These are phyloP conservation scores for Megathymus violae DNA, from an alignment of 1,140 invertebrate genomes.

Conservation along the genomic window DNA sequence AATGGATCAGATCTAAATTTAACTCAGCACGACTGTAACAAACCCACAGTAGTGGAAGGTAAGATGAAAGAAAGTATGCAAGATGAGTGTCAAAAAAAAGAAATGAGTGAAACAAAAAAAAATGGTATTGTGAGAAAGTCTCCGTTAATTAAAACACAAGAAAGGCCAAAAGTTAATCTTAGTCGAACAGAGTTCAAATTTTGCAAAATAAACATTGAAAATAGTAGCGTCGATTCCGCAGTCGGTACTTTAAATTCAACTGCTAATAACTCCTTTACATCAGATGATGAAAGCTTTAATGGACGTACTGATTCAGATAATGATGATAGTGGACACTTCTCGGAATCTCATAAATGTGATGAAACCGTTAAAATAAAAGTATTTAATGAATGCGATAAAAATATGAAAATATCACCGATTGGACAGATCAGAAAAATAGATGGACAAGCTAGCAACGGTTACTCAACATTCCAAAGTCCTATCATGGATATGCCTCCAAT, in stretches of 20 bases:
- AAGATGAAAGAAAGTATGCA: slow-evolving; percentile 77
- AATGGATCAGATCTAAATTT: slow-evolving; percentile 55
- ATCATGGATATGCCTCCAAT: slow-evolving; percentile 80
- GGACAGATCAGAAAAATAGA: slow-evolving; percentile 79
- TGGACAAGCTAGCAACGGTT: slow-evolving; percentile 69
- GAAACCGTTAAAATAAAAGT: slow-evolving; percentile 82
- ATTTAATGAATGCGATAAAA: slow-evolving; percentile 77
- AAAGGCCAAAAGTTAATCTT: slow-evolving; percentile 85
- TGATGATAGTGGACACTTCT: slow-evolving; percentile 80
- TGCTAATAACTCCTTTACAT: slow-evolving; percentile 77
- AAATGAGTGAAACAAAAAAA: slow-evolving; percentile 82
- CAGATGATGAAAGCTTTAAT: slow-evolving; percentile 81
- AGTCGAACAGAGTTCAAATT: slow-evolving; percentile 84
- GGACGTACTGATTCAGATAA: slow-evolving; percentile 80
- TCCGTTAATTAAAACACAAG: slow-evolving; percentile 84
- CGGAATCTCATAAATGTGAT: slow-evolving; percentile 76
- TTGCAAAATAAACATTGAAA: slow-evolving; percentile 83
- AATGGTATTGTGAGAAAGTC: slow-evolving; percentile 84
- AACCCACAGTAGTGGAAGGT: slow-evolving; percentile 74
- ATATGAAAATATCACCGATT: slow-evolving; percentile 70
- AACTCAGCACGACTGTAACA: slow-evolving; percentile 57
- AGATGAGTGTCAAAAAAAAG: slow-evolving; percentile 75
- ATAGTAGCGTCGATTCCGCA: slow-evolving; percentile 73
- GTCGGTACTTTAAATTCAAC: slow-evolving; percentile 75
- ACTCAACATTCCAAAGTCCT: slow-evolving; percentile 79